Evolutionary conservation across 2,113 vertebrate genomes (phyloP), one percentile per base, ranked within the genome.

Genomic region (Hymenochirus boettgeri): DNA sequence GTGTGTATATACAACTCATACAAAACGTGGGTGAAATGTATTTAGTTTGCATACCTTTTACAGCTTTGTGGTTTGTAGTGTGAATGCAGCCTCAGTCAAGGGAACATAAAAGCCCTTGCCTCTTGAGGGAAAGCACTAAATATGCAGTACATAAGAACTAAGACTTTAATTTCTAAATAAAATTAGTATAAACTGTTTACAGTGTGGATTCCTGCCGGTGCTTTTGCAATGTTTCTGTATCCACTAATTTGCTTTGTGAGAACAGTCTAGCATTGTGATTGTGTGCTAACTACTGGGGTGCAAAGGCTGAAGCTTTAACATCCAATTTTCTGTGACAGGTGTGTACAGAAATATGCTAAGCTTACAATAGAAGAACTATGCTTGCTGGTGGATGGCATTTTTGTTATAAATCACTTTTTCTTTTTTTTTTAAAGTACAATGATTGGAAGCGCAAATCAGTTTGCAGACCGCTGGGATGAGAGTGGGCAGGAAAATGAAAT

Each of bases 151-250:
- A n/a, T n/a, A n/a, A n/a, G n/a, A n/a, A n/a, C n/a, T n/a, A n/a
- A n/a, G n/a, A n/a, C n/a, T n/a, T n/a, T n/a, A n/a, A n/a, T n/a
- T n/a, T n/a, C n/a, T n/a, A n/a, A n/a, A n/a, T n/a, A n/a, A n/a
- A n/a, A n/a, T n/a, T n/a, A n/a, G n/a, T n/a, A n/a, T n/a, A n/a
- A n/a, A n/a, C n/a, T n/a, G n/a, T n/a, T n/a, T n/a, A n/a, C n/a
- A n/a, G n/a, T n/a, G n/a, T n/a, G n/a, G n/a, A n/a, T n/a, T n/a
- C n/a, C n/a, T n/a, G n/a, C n/a, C n/a, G 22, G 50, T 39, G 23
- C 59, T 33, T 27, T 45, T 48, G 59, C 26, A 33, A 12, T 33
- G 45, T 23, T 25, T 48, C 21, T 18, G 42, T 18, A 63, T 62
- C 15, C 31, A 11, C 5, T n/a, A 17, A 15, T 39, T 19, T 4